These are phyloP conservation scores for Ctenomys sociabilis DNA, from an alignment of 2,113 vertebrate species.

Conservation along the genomic window DNA sequence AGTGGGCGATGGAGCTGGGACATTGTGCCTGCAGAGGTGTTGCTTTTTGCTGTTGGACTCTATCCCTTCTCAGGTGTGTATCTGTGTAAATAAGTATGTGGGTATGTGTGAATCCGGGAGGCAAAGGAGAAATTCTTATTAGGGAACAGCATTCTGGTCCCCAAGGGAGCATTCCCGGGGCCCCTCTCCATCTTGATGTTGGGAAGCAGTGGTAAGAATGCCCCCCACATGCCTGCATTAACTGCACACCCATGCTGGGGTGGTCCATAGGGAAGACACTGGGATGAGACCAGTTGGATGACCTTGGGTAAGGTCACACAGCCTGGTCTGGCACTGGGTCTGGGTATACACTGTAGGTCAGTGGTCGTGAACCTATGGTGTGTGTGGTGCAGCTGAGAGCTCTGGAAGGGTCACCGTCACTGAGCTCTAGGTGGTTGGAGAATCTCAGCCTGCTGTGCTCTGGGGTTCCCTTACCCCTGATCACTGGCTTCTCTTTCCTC, in stretches of 20 bases:
- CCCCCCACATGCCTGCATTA: neutral
- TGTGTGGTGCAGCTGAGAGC: neutral
- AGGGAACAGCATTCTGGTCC: neutral
- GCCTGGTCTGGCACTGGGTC: neutral
- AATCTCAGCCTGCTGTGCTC: neutral
- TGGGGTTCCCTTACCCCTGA: neutral
- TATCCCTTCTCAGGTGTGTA: neutral
- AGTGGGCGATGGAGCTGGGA: neutral
- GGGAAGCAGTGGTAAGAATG: neutral
- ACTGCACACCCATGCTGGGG: neutral
- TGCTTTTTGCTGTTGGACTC: neutral
- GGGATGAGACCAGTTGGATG: neutral
- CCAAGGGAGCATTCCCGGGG: neutral
- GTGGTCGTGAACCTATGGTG: neutral
- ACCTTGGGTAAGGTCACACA: neutral
- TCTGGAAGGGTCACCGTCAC: neutral
- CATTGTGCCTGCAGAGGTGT: neutral
- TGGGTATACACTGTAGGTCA: neutral
- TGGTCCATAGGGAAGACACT: neutral
- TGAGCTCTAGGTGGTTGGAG: neutral
- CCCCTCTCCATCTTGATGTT: neutral
- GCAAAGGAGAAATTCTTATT: neutral
- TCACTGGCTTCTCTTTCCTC: neutral
- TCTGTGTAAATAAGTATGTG: neutral
- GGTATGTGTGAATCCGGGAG: neutral